Base-by-base conservation (phyloP, 2,888 invertebrate species). In the Tethea ocularis region DNA sequence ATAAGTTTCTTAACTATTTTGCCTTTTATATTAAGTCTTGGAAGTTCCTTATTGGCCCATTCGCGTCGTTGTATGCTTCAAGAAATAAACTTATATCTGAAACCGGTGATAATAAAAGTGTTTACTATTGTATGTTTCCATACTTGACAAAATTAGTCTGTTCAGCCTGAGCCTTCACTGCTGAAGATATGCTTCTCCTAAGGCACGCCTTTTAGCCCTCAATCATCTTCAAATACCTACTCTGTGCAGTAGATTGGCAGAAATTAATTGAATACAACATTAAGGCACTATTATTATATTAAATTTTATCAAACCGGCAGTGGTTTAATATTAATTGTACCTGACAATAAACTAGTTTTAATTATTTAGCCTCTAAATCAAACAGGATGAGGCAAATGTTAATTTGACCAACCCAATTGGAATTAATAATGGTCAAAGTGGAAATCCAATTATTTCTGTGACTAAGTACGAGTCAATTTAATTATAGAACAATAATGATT, bases 1-100 rank as follows among this genome's bases (percentile, higher is more conserved):
- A 62, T 61, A 73, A 69, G 66, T 73, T 64, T 69, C 72, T 74
- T 77, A 79, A 82, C 79, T 78, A 84, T 84, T 82, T 77, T 77
- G 54, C 46, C 17, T 46, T 46, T 46, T 46, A 46, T 20, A 46
- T 46, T 20, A 46, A 46, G 46, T 20, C 10, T 46, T 10, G 46
- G 46, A 20, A 46, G 17, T 46, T 46, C 20, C 6, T 41, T 46
- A n/a, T 46, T 20, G 17, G 41, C 17, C 15, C 46, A 46, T n/a
- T 38, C 38, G 15, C n/a, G n/a, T 33, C 11, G 26, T 26, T 2
- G 29, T 29, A 29, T 29, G 13, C 13, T 33, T 13, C 13, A 33
- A 13, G 1, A 33, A 29, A 13, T 33, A 13, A 13, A 33, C 33
- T 33, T 13, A 33, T 33, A 33, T 33, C 13, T 33, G 33, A 33